Conservation (phyloP, 2,888 invertebrate species). For the Mesorhabditis spiculigera region DNA sequence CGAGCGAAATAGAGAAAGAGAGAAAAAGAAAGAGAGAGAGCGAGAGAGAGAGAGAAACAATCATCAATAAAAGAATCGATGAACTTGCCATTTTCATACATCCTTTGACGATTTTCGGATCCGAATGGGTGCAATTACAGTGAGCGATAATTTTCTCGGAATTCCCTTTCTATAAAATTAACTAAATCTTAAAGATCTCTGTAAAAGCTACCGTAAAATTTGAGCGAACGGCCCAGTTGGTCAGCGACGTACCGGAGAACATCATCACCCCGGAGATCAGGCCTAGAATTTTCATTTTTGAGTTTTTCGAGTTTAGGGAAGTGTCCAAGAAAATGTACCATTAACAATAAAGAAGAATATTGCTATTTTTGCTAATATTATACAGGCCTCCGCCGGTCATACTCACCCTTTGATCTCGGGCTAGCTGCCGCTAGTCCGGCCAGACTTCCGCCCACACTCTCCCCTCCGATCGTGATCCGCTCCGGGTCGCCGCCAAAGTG, state of each 20-base stretch:
- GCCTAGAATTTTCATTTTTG: not conserved
- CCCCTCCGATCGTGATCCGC: not conserved
- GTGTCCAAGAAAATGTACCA: not conserved
- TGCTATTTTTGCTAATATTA: too few species aligned
- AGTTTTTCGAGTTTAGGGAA: not conserved
- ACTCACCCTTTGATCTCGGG: not conserved
- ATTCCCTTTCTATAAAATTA: constrained; percentile 1
- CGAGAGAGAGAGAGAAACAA: too few species aligned
- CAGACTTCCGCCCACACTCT: constrained; percentile 5
- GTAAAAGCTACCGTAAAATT: not conserved
- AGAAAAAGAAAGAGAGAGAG: too few species aligned
- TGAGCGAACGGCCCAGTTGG: not conserved
- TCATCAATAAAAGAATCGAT: too few species aligned
- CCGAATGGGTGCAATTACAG: not conserved
- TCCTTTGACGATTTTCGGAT: not conserved
- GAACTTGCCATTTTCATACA: not conserved
- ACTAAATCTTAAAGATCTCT: not conserved
- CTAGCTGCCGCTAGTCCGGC: not conserved
- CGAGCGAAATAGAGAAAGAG: too few species aligned
- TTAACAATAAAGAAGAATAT: too few species aligned
- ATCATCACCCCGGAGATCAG: not conserved
- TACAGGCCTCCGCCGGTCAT: too few species aligned
- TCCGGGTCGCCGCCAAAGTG: not conserved
- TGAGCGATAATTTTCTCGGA: not conserved
- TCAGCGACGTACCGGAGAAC: not conserved